phyloP scores from a whole-genome alignment of 2,888 invertebrate genomes.

The Chrysina gloriosa region DNA sequence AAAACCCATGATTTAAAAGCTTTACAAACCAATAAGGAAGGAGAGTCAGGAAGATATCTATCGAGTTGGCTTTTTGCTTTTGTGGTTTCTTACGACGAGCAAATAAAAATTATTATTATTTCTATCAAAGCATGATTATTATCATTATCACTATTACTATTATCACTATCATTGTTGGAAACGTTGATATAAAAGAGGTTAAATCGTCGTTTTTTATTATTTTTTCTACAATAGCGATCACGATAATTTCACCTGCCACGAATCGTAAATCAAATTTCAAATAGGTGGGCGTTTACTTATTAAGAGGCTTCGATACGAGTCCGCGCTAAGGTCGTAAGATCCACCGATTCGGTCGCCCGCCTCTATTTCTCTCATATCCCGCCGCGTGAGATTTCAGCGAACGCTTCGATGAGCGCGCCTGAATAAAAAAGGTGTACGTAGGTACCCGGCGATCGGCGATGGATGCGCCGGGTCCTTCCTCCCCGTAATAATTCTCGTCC shows the following conservation, averaged over 20 bases:
- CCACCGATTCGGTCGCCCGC: slow-evolving; percentile 23
- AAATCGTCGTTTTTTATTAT: neutral
- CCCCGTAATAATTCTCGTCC: slow-evolving; percentile 16
- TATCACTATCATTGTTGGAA: too few species aligned
- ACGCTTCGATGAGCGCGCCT: slow-evolving; percentile 2
- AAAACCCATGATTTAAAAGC: too few species aligned
- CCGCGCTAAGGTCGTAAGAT: slow-evolving; percentile 30
- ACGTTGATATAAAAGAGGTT: too few species aligned
- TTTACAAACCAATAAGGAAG: too few species aligned
- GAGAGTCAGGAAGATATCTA: too few species aligned
- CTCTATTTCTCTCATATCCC: slow-evolving; percentile 24
- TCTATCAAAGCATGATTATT: too few species aligned
- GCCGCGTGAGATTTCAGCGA: slow-evolving; percentile 34
- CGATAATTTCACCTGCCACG: slow-evolving; percentile 53
- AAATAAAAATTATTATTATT: too few species aligned
- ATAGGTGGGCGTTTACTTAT: slow-evolving; percentile 60
- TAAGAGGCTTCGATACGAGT: slow-evolving; percentile 46
- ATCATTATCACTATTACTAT: too few species aligned
- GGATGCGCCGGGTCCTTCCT: neutral
- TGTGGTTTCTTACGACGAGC: too few species aligned
- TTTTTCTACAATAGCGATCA: slow-evolving; percentile 5
- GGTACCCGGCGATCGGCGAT: neutral
- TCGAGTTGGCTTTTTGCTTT: too few species aligned
- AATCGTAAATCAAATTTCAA: slow-evolving; percentile 60
- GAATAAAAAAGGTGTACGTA: neutral